Evolutionary conservation across 2,888 invertebrate species (phyloP).

Genomic region (Capitulum mitella): DNA sequence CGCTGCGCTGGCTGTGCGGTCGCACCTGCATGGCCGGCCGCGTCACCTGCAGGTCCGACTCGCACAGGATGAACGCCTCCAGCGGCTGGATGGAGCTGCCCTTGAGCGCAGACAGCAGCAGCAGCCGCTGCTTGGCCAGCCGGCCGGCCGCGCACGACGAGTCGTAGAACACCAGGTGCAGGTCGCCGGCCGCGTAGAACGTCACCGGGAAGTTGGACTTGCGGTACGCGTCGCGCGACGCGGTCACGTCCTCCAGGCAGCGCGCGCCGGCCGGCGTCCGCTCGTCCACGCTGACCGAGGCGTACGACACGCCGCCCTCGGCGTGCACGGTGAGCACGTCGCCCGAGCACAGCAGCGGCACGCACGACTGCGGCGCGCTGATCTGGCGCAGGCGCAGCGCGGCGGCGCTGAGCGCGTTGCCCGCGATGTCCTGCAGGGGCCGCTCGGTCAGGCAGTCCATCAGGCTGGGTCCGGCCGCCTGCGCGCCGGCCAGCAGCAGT

Average conservation of each 20-base stretch:
- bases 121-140: constrained; percentile 16
- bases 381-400: neutral
- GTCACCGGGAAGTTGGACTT: constrained; percentile 19
- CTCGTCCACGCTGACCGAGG: constrained; percentile 22
- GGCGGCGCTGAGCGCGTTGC: neutral
- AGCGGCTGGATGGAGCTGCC: constrained; percentile 6
- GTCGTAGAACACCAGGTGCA: constrained; percentile 17
- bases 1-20: neutral
- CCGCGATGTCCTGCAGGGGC: neutral
- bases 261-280: neutral
- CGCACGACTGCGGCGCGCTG: constrained; percentile 20
- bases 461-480: neutral
- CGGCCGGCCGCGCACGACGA: neutral
- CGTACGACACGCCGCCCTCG: neutral
- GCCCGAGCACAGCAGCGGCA: neutral
- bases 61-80: constrained; percentile 22
- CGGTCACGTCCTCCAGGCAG: neutral
- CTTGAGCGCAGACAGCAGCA: constrained; percentile 1
- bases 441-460: neutral
- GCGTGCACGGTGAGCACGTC: neutral
- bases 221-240: neutral
- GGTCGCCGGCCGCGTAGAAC: constrained; percentile 17
- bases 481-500: neutral
- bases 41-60: constrained; percentile 2
- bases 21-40: constrained; percentile 1